These are phyloP conservation scores for Okapia johnstoni DNA, from an alignment of 2,113 vertebrate genomes.

Conservation along the genomic window DNA sequence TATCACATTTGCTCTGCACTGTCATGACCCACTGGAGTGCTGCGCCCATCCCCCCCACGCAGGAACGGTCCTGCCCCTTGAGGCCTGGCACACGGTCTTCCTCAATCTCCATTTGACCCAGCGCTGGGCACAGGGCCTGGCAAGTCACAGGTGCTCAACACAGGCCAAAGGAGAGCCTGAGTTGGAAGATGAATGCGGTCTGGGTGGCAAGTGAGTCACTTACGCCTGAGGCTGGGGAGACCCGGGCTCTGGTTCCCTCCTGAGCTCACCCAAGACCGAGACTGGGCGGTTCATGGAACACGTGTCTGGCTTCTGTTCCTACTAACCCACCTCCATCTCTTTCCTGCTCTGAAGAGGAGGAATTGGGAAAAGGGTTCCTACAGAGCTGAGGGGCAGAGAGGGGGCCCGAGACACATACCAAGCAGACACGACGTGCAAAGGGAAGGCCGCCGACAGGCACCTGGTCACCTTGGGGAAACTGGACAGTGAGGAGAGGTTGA, in stretches of 20 bases:
- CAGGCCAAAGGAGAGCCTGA: fast-evolving
- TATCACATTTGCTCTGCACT: neutral
- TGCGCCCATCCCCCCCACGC: fast-evolving
- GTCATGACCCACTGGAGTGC: fast-evolving
- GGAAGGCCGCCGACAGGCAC: fast-evolving
- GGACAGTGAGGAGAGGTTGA: neutral
- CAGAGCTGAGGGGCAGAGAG: neutral
- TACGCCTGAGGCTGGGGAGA: neutral
- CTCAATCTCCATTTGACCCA: neutral
- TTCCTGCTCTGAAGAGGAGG: neutral
- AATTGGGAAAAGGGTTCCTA: neutral
- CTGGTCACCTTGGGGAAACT: neutral
- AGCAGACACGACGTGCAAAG: neutral
- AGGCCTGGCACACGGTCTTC: neutral
- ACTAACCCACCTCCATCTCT: neutral
- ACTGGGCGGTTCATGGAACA: fast-evolving
- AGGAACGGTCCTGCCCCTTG: fast-evolving
- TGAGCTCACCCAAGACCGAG: neutral
- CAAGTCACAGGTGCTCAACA: neutral
- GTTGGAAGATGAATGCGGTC: neutral
- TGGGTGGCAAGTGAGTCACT: neutral
- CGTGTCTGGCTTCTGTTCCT: fast-evolving
- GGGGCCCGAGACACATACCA: neutral
- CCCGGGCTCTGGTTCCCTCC: neutral
- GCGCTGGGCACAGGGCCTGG: neutral